Conservation (phyloP, 1,140 invertebrate species). For the Hydropsyche tenuis region DNA sequence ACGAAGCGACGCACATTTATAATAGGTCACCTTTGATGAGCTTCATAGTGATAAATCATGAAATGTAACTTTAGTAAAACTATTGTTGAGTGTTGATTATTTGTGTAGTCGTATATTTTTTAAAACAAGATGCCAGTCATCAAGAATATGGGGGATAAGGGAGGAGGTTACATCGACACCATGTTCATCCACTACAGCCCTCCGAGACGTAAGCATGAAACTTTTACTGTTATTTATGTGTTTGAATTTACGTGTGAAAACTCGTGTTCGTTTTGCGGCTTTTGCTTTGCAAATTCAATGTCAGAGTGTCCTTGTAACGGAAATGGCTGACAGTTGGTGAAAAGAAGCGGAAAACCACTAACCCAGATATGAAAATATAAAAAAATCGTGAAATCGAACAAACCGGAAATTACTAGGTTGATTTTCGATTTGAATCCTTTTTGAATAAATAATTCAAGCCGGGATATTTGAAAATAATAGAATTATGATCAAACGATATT, state of each 20-base stretch:
- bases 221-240: not conserved
- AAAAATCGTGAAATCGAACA: too few species aligned
- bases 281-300: not conserved
- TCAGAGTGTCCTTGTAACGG: not conserved
- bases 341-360: not conserved
- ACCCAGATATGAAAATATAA: not conserved
- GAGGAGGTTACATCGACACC: conserved; percentile 56
- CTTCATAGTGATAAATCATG: not conserved
- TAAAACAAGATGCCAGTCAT: conserved; percentile 15
- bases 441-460: too few species aligned
- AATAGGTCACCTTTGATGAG: too few species aligned
- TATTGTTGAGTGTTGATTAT: not conserved
- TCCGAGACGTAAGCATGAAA: conserved; percentile 63
- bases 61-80: not conserved
- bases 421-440: too few species aligned
- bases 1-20: too few species aligned
- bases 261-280: too few species aligned
- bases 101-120: too few species aligned
- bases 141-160: conserved; percentile 27
- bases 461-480: too few species aligned
- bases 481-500: too few species aligned
- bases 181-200: conserved; percentile 65
- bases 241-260: not conserved
- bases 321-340: not conserved
- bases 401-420: too few species aligned